Evolutionary conservation across 2,113 vertebrate species (phyloP).

Genomic region (Pica pica): DNA sequence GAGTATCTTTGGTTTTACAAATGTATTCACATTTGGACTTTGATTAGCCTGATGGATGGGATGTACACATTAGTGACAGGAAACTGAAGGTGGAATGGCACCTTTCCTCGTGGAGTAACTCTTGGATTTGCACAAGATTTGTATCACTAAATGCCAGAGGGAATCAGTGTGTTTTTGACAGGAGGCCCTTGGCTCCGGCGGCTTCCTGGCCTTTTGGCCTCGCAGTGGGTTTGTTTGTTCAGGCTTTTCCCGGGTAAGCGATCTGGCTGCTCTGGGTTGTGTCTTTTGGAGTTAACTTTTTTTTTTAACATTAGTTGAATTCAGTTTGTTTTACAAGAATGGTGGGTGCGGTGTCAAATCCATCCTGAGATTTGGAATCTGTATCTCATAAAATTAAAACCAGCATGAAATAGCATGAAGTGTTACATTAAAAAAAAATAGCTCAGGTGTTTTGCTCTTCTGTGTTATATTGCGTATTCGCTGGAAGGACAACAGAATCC

Average conservation of each 20-base stretch:
- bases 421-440: not conserved
- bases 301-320: not conserved
- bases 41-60: not conserved
- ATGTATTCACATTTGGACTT: accelerated
- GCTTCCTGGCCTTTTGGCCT: not conserved
- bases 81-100: not conserved
- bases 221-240: not conserved
- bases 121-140: not conserved
- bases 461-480: not conserved
- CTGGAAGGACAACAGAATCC: not conserved
- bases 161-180: not conserved
- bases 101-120: not conserved
- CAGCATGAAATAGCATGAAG: not conserved
- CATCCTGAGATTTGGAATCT: not conserved
- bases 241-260: not conserved
- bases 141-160: not conserved
- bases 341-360: not conserved
- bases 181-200: not conserved
- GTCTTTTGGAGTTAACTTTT: not conserved
- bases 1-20: not conserved
- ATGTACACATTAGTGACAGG: not conserved
- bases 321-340: not conserved
- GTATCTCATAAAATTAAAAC: not conserved
- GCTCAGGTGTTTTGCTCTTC: not conserved
- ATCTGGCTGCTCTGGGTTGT: not conserved